A percentile compares a stretch with the other conserved stretches of the same genome.
phyloP scores from a whole-genome alignment of 1,140 invertebrate species.

The Agrilus planipennis region DNA sequence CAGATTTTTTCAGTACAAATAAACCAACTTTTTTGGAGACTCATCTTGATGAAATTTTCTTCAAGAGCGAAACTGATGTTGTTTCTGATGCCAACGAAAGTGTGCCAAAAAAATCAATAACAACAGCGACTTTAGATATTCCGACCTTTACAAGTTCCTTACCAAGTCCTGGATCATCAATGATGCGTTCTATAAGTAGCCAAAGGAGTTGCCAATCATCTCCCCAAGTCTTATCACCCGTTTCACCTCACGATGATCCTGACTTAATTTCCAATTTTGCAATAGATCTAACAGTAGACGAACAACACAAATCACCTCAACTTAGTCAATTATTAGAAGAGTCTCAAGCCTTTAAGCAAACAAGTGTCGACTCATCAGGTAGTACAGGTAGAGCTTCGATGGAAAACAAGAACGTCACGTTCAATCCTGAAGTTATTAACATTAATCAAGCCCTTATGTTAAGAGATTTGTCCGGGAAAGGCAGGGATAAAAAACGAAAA shows the following conservation, averaged over 20 bases:
- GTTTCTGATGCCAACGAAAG: background rate
- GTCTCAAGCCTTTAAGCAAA: slow-evolving; percentile 11
- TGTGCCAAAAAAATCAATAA: no score
- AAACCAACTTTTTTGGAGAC: slow-evolving; percentile 26
- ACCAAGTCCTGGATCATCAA: background rate
- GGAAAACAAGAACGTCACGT: slow-evolving; percentile 31
- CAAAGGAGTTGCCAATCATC: background rate
- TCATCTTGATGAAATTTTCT: slow-evolving; percentile 22
- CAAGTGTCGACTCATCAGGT: slow-evolving; percentile 26
- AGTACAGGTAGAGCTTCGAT: slow-evolving; percentile 26
- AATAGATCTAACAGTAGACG: slow-evolving; percentile 30
- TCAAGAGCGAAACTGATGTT: slow-evolving; percentile 5
- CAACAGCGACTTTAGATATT: no score
- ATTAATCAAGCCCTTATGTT: slow-evolving; percentile 17
- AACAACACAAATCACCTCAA: slow-evolving; percentile 27
- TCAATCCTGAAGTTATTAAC: slow-evolving; percentile 31
- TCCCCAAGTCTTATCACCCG: slow-evolving; percentile 3
- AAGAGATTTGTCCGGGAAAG: slow-evolving; percentile 2
- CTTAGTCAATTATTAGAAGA: no score
- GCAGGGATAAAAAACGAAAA: slow-evolving; percentile 6
- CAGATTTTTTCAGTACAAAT: slow-evolving; percentile 27
- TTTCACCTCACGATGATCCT: slow-evolving; percentile 22
- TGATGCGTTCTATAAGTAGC: background rate
- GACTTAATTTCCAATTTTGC: slow-evolving; percentile 31
- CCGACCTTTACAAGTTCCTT: no score